Evolutionary conservation across 2,113 vertebrate genomes (phyloP).

Genomic region (Gallinago paraguaiae): DNA sequence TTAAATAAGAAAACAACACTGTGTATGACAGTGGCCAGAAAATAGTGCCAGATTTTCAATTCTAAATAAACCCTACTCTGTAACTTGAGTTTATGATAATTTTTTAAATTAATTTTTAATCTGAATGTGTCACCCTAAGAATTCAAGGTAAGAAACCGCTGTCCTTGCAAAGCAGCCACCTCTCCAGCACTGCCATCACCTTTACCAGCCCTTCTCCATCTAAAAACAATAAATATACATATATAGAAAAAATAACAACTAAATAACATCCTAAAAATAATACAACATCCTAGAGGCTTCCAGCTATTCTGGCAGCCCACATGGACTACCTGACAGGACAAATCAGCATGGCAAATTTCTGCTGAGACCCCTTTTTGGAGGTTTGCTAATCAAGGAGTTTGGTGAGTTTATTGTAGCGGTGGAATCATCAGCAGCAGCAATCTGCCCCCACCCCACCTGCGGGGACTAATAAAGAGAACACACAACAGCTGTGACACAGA

Average conservation of each 20-base stretch:
- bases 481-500: not conserved
- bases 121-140: not conserved
- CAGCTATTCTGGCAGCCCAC: not conserved
- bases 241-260: not conserved
- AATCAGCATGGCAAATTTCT: rapidly evolving
- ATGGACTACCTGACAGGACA: rapidly evolving
- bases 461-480: not conserved
- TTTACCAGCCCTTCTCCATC: not conserved
- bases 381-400: not conserved
- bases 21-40: not conserved
- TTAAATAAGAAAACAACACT: not conserved
- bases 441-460: not conserved
- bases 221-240: no score
- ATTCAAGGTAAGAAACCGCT: not conserved
- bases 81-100: not conserved
- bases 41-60: not conserved
- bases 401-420: rapidly evolving
- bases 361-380: no score
- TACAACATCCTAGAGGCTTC: not conserved
- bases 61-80: not conserved
- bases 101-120: not conserved
- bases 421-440: not conserved
- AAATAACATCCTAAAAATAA: not conserved
- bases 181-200: not conserved
- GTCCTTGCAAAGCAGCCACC: not conserved